Conservation (phyloP, 2,113 vertebrate genomes). For the Crocuta crocuta region DNA sequence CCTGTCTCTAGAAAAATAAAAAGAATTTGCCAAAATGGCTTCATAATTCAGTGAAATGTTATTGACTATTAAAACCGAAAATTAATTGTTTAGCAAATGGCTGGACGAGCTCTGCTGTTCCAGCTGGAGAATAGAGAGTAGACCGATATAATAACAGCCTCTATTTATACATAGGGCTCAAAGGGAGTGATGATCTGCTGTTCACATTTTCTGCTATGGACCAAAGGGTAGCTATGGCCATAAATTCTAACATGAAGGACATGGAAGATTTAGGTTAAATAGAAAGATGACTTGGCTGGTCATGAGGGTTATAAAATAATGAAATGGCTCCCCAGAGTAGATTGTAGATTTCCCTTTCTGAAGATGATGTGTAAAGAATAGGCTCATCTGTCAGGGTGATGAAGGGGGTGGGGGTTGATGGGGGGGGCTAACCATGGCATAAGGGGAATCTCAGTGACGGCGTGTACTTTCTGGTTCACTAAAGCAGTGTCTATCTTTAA, state of each 20-base stretch:
- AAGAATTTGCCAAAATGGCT: not conserved
- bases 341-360: conserved; percentile 31
- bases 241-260: conserved; percentile 63
- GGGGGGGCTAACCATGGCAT: fast-evolving
- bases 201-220: not conserved
- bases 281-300: conserved; percentile 70
- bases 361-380: not conserved
- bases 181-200: not conserved
- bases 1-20: not conserved
- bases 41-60: not conserved
- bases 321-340: conserved; percentile 37
- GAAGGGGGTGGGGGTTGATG: not conserved
- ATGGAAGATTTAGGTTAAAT: conserved; percentile 64
- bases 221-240: not conserved
- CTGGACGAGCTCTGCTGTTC: not conserved
- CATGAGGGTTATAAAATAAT: conserved; percentile 52
- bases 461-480: not conserved
- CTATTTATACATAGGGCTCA: not conserved
- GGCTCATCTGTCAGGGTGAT: not conserved
- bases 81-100: not conserved
- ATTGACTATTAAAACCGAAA: not conserved
- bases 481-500: not conserved
- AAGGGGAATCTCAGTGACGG: not conserved
- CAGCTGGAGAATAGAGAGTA: not conserved
- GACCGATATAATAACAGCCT: not conserved